Conservation (phyloP, 2,888 invertebrate genomes). For the Tineola bisselliella region DNA sequence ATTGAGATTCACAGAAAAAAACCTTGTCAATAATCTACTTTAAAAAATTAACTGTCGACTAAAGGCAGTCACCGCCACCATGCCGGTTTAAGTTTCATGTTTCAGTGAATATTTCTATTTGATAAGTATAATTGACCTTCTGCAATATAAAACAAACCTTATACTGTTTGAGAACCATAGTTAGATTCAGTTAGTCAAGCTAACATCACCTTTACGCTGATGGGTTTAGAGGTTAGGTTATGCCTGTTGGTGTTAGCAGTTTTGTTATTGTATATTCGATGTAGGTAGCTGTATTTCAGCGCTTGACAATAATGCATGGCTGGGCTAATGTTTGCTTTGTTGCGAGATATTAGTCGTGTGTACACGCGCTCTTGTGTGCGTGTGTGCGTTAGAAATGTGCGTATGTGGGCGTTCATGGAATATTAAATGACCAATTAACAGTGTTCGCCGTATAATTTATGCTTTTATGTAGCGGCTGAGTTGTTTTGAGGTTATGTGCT, state of each 20-base stretch:
- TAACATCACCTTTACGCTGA: neutral
- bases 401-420: constrained; percentile 32
- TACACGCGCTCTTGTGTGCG: neutral
- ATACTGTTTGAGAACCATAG: neutral
- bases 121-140: neutral
- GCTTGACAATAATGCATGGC: constrained; percentile 68
- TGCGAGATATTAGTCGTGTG: constrained; percentile 24
- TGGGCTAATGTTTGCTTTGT: constrained; percentile 66
- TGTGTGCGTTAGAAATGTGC: neutral
- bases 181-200: neutral
- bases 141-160: neutral
- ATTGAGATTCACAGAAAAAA: no score
- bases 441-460: constrained; percentile 23
- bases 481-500: neutral
- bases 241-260: no score
- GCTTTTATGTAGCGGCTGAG: neutral
- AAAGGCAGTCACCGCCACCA: no score
- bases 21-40: no score
- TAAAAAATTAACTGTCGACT: no score
- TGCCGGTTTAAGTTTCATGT: no score
- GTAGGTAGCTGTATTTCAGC: constrained; percentile 34
- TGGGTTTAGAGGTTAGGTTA: neutral
- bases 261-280: constrained; percentile 20
- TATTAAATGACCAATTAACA: constrained; percentile 57
- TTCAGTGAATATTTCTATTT: no score